phyloP scores from a whole-genome alignment of 1,140 invertebrate species.

The Drosophila eugracilis region DNA sequence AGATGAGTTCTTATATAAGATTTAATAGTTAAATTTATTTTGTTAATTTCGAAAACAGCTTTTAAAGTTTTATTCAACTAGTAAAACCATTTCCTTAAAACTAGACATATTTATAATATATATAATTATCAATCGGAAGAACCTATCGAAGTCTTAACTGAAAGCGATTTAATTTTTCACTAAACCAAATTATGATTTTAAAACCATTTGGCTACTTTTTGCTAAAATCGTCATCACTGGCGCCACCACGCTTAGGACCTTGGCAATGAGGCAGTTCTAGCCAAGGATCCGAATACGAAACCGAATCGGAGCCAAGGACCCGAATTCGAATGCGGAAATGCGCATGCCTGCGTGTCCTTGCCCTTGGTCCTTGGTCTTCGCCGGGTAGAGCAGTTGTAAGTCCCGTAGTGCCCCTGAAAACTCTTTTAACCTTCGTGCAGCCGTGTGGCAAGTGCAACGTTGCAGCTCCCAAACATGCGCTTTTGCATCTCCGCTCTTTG shows the following conservation, averaged over 20 bases:
- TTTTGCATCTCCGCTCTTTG: conserved; percentile 36
- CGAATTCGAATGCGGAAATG: conserved; percentile 71
- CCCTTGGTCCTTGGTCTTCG: conserved; percentile 69
- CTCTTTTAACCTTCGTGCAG: conserved; percentile 79
- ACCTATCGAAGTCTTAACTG: no score
- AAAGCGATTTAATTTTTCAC: no score
- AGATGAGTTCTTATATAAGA: no score
- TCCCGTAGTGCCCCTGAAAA: conserved; percentile 74
- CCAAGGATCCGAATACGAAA: conserved; percentile 29
- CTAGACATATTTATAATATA: no score
- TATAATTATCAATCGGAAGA: no score
- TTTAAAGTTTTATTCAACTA: no score
- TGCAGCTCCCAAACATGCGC: conserved; percentile 71
- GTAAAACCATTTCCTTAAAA: no score
- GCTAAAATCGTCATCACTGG: not conserved
- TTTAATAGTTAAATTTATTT: no score
- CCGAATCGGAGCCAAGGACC: conserved; percentile 38
- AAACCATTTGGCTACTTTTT: no score
- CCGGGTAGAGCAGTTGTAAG: conserved; percentile 37
- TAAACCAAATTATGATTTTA: no score
- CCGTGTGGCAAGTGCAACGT: conserved; percentile 55
- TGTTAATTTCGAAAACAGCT: no score
- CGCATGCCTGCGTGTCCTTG: conserved; percentile 83
- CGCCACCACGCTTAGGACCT: conserved; percentile 44
- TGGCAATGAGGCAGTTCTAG: conserved; percentile 52